Evolutionary conservation across 2,113 vertebrate species (phyloP), one percentile per base, ranked within the genome.

Genomic region (Calyptommatus sinebrachiatus): DNA sequence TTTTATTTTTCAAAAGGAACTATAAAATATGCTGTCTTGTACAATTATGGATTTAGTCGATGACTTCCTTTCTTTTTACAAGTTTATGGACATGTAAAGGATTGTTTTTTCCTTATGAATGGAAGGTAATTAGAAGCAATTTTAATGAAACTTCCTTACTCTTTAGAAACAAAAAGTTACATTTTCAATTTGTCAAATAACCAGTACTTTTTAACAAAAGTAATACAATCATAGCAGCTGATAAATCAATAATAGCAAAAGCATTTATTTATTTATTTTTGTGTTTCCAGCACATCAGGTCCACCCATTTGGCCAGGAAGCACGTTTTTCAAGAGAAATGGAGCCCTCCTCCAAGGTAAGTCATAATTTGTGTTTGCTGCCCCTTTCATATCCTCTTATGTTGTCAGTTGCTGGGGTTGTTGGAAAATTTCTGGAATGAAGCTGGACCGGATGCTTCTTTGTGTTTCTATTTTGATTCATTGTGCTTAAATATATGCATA

Each of bases 301-400:
- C 96, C 98, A 94, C 97, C 97, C 79, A 94, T 99, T 92, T 99
- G 98, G 98, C 96, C 98, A 41, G 98, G 97, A 95, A 99, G 95
- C 94, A 96, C 97, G 92, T 98, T 99, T 92, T 97, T 98, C 96
- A 97, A 98, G 94, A 99, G 97, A 95, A 98, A 98, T 26, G 97
- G 97, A 94, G 97, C 98, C 84, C 97, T 99, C 87, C 95, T 99
- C 41, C 98, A 97, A 99, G 97, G 98, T 99, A 99, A 83, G 94
- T 88, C 79, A 76, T 60, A 26, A 77, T 84, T 82, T 18, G 53
- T 28, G 3, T 20, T 82, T 46, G 22, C 2, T 9, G 4, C 48
- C 20, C 22, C 28, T 20, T 46, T 77, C 7, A 82, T 82, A 77
- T 29, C 57, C 1, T 74, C 82, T 46, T 83, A 75, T 46, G 26